Base-by-base conservation (phyloP, 2,888 invertebrate species). In the Drosophila suboccidentalis region DNA sequence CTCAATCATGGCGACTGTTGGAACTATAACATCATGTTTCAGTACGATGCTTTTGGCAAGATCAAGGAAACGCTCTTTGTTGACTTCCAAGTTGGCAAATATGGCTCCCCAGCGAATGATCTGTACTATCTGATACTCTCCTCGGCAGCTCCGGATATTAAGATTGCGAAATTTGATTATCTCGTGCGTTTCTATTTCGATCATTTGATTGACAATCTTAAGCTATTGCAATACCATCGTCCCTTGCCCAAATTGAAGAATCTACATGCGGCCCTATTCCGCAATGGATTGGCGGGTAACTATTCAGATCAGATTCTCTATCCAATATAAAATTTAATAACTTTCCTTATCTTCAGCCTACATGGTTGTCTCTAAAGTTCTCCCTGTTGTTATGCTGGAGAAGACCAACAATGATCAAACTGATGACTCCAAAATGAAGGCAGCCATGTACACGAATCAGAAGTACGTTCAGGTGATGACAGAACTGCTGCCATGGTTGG, bases 1-100 rank as follows among this genome's bases (percentile, higher is more conserved):
- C 83, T 91, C 3, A 91, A 81, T 50, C 92, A 92, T 62, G 92
- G 92, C 5, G 92, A 92, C 58, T 89, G 90, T 22, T 92, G 92
- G 92, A 80, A 86, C 47, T 90, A 86, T 36, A 92, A 92, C 41
- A 90, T 92, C 0, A 91, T 92, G 91, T 92, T 92, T 46, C 89
- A 90, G 62, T 89, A 92, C 46, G 91, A 92, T 70, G 91, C 90
- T 0, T 90, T 91, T 69, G 91, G 91, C 11, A 84, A 85, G 34
- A 88, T 92, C 15, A 91, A 86, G 50, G 86, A 92, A 38, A 77
- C 89, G 0, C 70, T 84, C 0, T 82, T 92, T 58, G 78, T 92
- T 9, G 92, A 92, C 65, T 86, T 83, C 60, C 91, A 92, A 76
- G 62, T 91, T 2, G 80, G 85, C 61, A 91, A 90, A 72, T 92